Conservation (phyloP, 1,140 invertebrate species). For the Diplogasteroides magnus region DNA sequence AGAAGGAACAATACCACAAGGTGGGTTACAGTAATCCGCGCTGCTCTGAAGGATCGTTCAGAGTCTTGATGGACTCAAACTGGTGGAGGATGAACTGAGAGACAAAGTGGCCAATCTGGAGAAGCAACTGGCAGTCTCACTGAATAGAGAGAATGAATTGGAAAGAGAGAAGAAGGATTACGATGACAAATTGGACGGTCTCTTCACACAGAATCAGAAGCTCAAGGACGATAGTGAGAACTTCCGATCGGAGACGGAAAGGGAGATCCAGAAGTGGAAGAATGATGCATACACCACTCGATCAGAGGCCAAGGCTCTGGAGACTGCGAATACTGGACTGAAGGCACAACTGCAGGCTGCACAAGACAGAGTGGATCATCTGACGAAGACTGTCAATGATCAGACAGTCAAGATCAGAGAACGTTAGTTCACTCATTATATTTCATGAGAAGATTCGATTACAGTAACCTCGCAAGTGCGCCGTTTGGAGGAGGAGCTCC, state of each 20-base stretch:
- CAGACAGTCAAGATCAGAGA: slow-evolving; percentile 51
- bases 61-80: slow-evolving; percentile 43
- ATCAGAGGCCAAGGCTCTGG: slow-evolving; percentile 51
- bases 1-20: slow-evolving; percentile 44
- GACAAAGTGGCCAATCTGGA: slow-evolving; percentile 43
- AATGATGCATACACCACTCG: slow-evolving; percentile 46
- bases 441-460: background rate
- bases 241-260: slow-evolving; percentile 45
- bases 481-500: slow-evolving; percentile 50
- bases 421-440: slow-evolving; percentile 29
- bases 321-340: slow-evolving; percentile 42
- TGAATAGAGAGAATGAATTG: slow-evolving; percentile 48
- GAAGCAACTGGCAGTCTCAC: slow-evolving; percentile 46
- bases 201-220: slow-evolving; percentile 46
- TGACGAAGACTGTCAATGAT: slow-evolving; percentile 55
- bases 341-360: slow-evolving; percentile 48
- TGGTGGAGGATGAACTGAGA: slow-evolving; percentile 46
- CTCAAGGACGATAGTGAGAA: slow-evolving; percentile 52
- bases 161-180: slow-evolving; percentile 45
- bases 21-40: slow-evolving; percentile 12
- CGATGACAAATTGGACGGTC: slow-evolving; percentile 43
- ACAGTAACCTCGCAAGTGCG: slow-evolving; percentile 46
- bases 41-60: slow-evolving; percentile 21
- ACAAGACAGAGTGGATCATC: slow-evolving; percentile 41
- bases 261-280: slow-evolving; percentile 56